Evolutionary conservation across 2,797 vertebrate genomes (phyloP).

Genomic region (Momotus momota): DNA sequence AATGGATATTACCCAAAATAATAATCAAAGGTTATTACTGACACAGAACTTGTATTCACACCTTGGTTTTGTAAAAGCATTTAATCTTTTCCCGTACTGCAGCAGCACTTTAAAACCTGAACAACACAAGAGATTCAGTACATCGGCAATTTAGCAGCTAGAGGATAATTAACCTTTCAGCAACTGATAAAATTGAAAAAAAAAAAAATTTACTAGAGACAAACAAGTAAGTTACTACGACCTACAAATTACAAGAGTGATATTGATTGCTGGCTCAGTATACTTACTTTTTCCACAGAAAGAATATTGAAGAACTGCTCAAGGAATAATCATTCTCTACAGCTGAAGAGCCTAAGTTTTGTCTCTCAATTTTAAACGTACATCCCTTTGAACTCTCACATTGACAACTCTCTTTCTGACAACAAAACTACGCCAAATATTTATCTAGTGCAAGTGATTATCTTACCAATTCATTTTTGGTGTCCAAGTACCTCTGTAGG

Average conservation of each 20-base stretch:
- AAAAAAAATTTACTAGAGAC: background rate
- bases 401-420: background rate
- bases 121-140: background rate
- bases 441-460: background rate
- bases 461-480: constrained; percentile 87
- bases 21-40: background rate
- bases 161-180: background rate
- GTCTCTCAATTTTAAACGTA: background rate
- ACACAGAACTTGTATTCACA: background rate
- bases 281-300: background rate
- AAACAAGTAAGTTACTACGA: background rate
- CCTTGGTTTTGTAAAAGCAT: background rate
- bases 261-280: background rate
- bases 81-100: background rate
- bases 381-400: background rate
- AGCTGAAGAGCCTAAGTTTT: background rate
- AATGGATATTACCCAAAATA: background rate
- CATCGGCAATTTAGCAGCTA: background rate
- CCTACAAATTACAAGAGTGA: background rate
- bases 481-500: constrained; percentile 82
- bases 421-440: background rate
- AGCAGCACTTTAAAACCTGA: background rate
- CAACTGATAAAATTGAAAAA: background rate
- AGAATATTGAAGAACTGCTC: background rate
- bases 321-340: background rate